Conservation (phyloP, 2,113 vertebrate genomes). For the Pseudonaja textilis region DNA sequence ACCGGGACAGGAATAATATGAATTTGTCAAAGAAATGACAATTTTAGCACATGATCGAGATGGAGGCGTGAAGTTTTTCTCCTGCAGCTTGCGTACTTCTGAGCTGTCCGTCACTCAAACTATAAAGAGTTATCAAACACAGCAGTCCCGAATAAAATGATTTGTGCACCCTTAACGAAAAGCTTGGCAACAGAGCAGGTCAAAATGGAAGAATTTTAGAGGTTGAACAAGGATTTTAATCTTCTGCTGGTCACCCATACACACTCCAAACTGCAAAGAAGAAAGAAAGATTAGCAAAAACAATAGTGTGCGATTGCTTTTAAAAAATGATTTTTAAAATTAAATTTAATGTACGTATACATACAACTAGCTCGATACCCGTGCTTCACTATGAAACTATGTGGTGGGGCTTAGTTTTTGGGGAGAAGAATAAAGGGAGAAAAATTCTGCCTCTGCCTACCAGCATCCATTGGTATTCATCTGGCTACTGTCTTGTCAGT, state of each 20-base stretch:
- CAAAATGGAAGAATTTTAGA: conserved; percentile 44
- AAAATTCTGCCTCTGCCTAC: too few relatives aligned
- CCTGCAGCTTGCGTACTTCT: not conserved
- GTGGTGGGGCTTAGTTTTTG: too few relatives aligned
- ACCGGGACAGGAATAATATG: rapidly evolving
- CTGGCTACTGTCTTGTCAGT: too few relatives aligned
- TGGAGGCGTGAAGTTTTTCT: not conserved
- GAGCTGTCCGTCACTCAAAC: conserved; percentile 28
- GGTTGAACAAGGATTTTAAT: conserved; percentile 22
- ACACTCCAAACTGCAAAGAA: conserved; percentile 45
- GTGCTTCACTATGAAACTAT: too few relatives aligned
- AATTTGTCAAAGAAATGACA: not conserved
- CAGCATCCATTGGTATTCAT: too few relatives aligned
- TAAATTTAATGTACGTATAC: too few relatives aligned
- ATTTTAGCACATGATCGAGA: not conserved
- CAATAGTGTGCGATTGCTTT: not conserved
- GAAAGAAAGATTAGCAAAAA: not conserved
- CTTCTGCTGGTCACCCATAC: conserved; percentile 36
- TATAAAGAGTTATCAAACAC: conserved; percentile 38
- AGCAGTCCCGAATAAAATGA: conserved; percentile 46
- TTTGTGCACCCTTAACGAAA: conserved; percentile 52
- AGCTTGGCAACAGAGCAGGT: conserved; percentile 61
- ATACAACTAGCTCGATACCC: too few relatives aligned
- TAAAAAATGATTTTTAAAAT: not conserved
- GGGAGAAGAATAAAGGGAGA: too few relatives aligned